Evolutionary conservation across 2,113 vertebrate species (phyloP).

Genomic region (Heterotilapia buettikoferi): DNA sequence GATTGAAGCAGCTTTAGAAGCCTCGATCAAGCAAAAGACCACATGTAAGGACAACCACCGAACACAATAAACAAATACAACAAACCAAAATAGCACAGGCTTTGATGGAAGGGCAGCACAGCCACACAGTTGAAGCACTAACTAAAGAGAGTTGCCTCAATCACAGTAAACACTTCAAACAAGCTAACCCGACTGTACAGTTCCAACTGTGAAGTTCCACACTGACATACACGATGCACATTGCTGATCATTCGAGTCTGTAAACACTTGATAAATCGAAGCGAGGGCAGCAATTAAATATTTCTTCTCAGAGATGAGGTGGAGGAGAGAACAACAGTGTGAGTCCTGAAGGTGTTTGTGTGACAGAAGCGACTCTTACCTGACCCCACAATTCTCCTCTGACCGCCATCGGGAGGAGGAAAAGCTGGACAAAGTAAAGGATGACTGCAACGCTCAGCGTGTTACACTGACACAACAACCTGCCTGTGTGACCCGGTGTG

Average conservation of each 20-base stretch:
- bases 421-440: neutral
- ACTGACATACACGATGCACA: neutral
- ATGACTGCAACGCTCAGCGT: neutral
- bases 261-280: neutral
- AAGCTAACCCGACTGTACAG: neutral
- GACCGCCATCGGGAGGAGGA: neutral
- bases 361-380: constrained; percentile 11
- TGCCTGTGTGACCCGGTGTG: neutral
- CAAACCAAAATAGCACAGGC: neutral
- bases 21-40: neutral
- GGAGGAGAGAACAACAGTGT: neutral
- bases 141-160: neutral
- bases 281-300: constrained; percentile 6
- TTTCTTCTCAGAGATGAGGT: neutral
- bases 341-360: neutral
- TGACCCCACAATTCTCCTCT: neutral
- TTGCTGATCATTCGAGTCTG: neutral
- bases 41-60: neutral
- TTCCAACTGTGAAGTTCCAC: neutral
- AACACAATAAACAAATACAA: neutral
- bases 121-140: neutral
- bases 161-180: neutral
- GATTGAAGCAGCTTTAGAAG: neutral
- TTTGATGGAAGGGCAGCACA: neutral
- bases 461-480: neutral